These are phyloP conservation scores for Proisotoma minuta DNA, from an alignment of 2,888 invertebrate genomes.

Conservation along the genomic window DNA sequence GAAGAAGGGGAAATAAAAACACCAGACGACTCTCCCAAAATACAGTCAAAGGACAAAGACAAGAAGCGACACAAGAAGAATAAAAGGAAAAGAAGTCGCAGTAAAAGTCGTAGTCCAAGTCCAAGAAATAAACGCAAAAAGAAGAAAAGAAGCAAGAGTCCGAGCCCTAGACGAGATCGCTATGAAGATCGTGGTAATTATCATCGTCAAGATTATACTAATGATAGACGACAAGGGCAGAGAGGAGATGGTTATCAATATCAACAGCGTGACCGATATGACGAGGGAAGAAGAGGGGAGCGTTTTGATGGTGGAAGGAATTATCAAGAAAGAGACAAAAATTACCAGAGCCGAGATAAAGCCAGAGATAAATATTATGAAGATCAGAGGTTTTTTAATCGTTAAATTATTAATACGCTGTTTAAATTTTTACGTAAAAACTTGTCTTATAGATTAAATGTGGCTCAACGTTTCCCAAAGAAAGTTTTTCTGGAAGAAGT, in stretches of 20 bases:
- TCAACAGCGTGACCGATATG: slow-evolving; percentile 6
- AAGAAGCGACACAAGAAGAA: neutral
- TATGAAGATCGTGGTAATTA: slow-evolving; percentile 1
- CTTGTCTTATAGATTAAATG: slow-evolving; percentile 24
- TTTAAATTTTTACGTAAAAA: no score
- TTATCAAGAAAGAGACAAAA: neutral
- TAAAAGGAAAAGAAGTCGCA: slow-evolving; percentile 15
- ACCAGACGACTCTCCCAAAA: neutral
- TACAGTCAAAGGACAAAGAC: neutral
- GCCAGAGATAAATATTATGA: slow-evolving; percentile 16
- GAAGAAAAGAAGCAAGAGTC: slow-evolving; percentile 4
- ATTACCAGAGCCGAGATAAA: neutral
- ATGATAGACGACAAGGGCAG: neutral
- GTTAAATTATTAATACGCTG: no score
- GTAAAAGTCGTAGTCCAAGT: neutral
- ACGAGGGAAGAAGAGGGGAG: slow-evolving; percentile 5
- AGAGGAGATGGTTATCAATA: neutral
- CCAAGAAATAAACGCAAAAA: slow-evolving; percentile 5
- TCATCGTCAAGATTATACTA: slow-evolving; percentile 2
- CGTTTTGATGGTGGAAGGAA: slow-evolving; percentile 14
- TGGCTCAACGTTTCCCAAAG: slow-evolving; percentile 28
- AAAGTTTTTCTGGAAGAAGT: slow-evolving; percentile 42
- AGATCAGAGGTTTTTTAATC: slow-evolving; percentile 23
- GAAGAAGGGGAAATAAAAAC: neutral
- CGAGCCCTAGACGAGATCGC: slow-evolving; percentile 10